These are phyloP conservation scores for Gila robusta DNA, from an alignment of 2,797 vertebrate genomes.

Conservation along the genomic window DNA sequence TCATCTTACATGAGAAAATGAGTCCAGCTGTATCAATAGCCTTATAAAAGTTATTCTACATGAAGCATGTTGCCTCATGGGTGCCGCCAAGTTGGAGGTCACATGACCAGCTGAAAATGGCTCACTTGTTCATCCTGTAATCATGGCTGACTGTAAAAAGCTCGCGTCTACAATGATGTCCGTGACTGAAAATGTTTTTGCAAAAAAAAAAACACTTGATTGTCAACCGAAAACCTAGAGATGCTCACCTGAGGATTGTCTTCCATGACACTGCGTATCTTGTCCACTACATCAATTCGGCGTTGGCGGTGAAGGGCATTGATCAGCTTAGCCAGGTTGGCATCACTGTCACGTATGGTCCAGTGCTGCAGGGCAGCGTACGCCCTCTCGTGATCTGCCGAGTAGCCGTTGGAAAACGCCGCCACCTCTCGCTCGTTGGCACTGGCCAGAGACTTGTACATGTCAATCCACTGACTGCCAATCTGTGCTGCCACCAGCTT, in stretches of 20 bases:
- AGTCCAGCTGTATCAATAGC: neutral
- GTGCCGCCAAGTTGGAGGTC: neutral
- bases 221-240: neutral
- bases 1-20: neutral
- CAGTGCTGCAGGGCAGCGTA: slow-evolving; percentile 96
- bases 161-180: neutral
- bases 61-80: neutral
- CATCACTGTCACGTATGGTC: slow-evolving; percentile 92
- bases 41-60: neutral
- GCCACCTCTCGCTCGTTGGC: slow-evolving; percentile 92
- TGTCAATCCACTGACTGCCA: slow-evolving; percentile 94
- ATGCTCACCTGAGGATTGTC: slow-evolving; percentile 89
- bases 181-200: neutral
- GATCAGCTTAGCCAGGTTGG: slow-evolving; percentile 95
- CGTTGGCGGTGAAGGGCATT: slow-evolving; percentile 92
- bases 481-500: slow-evolving; percentile 94
- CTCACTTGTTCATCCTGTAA: neutral
- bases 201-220: too few species aligned
- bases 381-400: slow-evolving; percentile 89
- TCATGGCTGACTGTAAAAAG: neutral
- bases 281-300: slow-evolving; percentile 95
- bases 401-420: slow-evolving; percentile 90
- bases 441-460: slow-evolving; percentile 93
- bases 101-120: neutral
- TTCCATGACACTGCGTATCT: slow-evolving; percentile 95